These are phyloP conservation scores for Cynaeus angustus DNA, from an alignment of 2,888 invertebrate species.

Conservation along the genomic window DNA sequence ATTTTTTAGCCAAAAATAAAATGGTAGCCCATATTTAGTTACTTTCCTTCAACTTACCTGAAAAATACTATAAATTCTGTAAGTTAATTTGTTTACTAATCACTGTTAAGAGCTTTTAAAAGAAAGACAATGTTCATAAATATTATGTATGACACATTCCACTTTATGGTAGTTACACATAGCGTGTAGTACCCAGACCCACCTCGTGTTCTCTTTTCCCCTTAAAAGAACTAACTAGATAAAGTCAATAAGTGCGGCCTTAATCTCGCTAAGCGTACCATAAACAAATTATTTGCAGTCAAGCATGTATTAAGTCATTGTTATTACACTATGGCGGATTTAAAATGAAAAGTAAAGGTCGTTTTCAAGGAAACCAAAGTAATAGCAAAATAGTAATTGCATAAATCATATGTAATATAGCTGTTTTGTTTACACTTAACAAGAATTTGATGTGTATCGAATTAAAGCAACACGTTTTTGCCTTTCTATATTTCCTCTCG, in stretches of 20 bases:
- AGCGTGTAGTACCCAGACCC: too few species aligned
- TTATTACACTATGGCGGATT: slow-evolving; percentile 24
- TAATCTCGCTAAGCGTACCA: slow-evolving; percentile 23
- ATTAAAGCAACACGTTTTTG: slow-evolving; percentile 51
- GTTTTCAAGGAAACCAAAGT: slow-evolving; percentile 49
- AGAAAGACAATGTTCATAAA: neutral
- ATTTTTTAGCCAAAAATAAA: too few species aligned
- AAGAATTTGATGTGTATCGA: slow-evolving; percentile 52
- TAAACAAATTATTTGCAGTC: slow-evolving; percentile 29
- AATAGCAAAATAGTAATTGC: slow-evolving; percentile 36
- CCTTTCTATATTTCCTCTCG: slow-evolving; percentile 48
- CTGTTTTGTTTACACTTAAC: slow-evolving; percentile 37
- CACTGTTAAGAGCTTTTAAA: too few species aligned
- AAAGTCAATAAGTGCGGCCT: slow-evolving; percentile 13
- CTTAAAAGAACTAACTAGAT: neutral
- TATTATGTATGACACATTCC: neutral
- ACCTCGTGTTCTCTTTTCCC: neutral
- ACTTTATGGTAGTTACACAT: too few species aligned
- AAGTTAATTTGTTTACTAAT: too few species aligned
- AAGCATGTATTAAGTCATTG: slow-evolving; percentile 31
- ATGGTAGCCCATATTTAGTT: too few species aligned
- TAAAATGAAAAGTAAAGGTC: slow-evolving; percentile 49
- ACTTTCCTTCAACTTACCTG: too few species aligned
- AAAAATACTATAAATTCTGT: too few species aligned
- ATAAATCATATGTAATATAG: slow-evolving; percentile 45